Percentiles rank a stretch among this genome's conserved stretches.
Conservation (phyloP, 2,888 invertebrate species). For the Abrostola tripartita region DNA sequence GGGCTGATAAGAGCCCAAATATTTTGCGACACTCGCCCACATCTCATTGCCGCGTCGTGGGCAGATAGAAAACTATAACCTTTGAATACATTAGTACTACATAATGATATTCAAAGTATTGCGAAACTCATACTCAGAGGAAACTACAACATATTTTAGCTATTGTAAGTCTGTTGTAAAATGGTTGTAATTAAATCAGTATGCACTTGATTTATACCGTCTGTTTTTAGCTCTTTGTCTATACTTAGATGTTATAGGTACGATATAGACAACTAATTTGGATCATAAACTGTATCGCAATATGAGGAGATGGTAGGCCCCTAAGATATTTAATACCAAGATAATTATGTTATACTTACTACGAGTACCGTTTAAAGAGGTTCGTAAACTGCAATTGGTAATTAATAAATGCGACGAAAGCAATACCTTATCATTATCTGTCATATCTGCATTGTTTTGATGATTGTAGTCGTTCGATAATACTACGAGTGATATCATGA, state of each 20-base stretch:
- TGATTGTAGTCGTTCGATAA: neutral
- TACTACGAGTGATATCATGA: neutral
- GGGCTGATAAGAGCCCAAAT: conserved; percentile 68
- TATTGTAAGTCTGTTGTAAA: neutral
- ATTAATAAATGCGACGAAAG: neutral
- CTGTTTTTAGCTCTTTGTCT: no score
- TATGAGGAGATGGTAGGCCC: no score
- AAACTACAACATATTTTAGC: conserved; percentile 19
- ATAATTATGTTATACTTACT: no score
- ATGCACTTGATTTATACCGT: no score
- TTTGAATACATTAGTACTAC: conserved; percentile 56
- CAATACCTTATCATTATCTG: neutral
- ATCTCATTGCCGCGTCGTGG: conserved; percentile 59
- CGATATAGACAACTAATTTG: no score
- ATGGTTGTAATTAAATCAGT: neutral
- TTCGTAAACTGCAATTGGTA: no score
- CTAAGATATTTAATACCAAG: no score
- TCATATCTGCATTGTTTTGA: neutral
- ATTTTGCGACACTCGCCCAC: conserved; percentile 75
- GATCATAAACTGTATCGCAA: no score
- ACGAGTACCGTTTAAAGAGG: no score
- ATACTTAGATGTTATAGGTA: no score
- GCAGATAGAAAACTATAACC: conserved; percentile 70
- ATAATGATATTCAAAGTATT: conserved; percentile 37
- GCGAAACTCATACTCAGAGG: conserved; percentile 31